Base-by-base conservation (phyloP, 30 jellyfish, hydroid and myxozoan species). In the Phacellophora camtschatica region DNA sequence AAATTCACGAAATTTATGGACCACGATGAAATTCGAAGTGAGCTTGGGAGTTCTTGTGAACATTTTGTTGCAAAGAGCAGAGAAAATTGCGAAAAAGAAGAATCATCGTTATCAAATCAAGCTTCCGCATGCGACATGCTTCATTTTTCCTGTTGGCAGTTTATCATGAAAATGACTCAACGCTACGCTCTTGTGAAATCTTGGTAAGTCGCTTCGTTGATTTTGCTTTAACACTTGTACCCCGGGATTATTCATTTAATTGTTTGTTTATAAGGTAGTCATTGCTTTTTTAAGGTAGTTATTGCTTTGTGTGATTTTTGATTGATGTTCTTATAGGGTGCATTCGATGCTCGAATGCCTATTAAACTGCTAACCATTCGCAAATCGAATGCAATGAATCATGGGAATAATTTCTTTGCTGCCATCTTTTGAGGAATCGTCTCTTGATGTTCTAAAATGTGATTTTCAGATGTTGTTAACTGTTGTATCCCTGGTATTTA, bases 81-180 rank as follows among this genome's bases (percentile, higher is more conserved):
- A n/a, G n/a, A n/a, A n/a, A n/a, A n/a, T n/a, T n/a, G n/a, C n/a
- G n/a, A n/a, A n/a, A n/a, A n/a, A n/a, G n/a, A n/a, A n/a, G n/a
- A n/a, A n/a, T n/a, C n/a, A n/a, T n/a, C n/a, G n/a, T n/a, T n/a
- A 29, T 36, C 2, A 46, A 7, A 9, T 46, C 61, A 46, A 16
- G 48, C 15, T 34, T 25, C 15, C 27, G 2, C 7, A 0, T 18
- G 4, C 12, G 54, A 34, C 27, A 33, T 0, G 18, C n/a, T 55
- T 54, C 90, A 77, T 16, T 65, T 32, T 1, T 22, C 48, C 18
- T 34, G 32, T 77, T 77, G 90, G 90, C 28, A 62, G 28, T 19
- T 20, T 42, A 8, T 62, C 32, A 61, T 62, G 82, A 68, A 16
- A 28, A 0, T 50, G 31, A 2, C 50, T 13, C 90, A 77, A 24